Evolutionary conservation across 2,888 invertebrate species (phyloP), one percentile per base, ranked within the genome.

Genomic region (Tholera decimalis): DNA sequence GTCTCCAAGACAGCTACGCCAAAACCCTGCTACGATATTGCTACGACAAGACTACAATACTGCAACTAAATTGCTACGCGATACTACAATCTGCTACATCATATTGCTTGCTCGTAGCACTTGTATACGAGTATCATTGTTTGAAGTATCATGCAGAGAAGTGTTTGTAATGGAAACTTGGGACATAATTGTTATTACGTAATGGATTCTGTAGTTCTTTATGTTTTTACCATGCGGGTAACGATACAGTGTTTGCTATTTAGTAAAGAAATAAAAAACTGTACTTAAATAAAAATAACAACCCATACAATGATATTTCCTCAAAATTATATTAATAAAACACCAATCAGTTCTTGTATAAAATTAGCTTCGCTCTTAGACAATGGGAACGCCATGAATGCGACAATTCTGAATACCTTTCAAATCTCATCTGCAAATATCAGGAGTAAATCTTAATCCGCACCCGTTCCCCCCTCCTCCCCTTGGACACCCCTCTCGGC

Each of bases 401-500:
- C 83, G 82, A 83, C 87, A 88, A 88, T 87, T 81, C 78, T 79
- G 83, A 80, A 85, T 87, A 85, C 86, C 86, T 85, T 66, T 88
- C 88, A 87, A 90, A 91, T 90, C 90, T 92, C 91, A 89, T 92
- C 91, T 86, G 83, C 89, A 92, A 93, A 93, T 92, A 92, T 92
- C 92, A 89, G 87, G 82, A 85, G 88, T 88, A 91, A 89, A 93
- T 93, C 94, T 93, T 92, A 92, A 92, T 92, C 90, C 90, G 60
- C 76, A 82, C 79, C 75, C 73, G 70, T 56, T 72, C 58, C 28
- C 55, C 69, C 66, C 46, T 15, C 24, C 0, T 39, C 74, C 69
- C 63, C 62, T 37, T 15, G 44, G 26, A 46, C 57, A 66, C 73
- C 77, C 74, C 64, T 58, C 69, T 50, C 56, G 15, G 55, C 81